Evolutionary conservation across 2,888 invertebrate genomes (phyloP).

Genomic region (Cryptocephalus moraei): DNA sequence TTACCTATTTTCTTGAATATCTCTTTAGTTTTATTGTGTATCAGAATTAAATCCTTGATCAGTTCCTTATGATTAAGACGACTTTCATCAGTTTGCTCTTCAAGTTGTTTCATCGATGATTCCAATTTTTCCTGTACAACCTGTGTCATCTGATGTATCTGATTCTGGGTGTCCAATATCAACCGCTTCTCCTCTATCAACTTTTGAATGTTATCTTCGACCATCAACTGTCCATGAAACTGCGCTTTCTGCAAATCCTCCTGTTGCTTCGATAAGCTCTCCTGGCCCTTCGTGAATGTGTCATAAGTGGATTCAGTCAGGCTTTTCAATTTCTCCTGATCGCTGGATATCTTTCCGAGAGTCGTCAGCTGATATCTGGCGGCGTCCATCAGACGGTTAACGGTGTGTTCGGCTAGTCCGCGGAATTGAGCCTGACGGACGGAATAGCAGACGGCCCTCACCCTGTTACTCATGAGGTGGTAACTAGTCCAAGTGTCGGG

Average conservation of each 20-base stretch:
- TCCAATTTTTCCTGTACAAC: constrained; percentile 47
- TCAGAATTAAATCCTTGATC: constrained; percentile 42
- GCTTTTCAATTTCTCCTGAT: constrained; percentile 28
- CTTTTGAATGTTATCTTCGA: constrained; percentile 46
- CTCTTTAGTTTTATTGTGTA: constrained; percentile 44
- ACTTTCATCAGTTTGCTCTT: constrained; percentile 40
- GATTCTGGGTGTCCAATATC: constrained; percentile 47
- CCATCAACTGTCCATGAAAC: constrained; percentile 39
- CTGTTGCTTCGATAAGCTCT: constrained; percentile 38
- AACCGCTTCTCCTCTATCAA: constrained; percentile 49
- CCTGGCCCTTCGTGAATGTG: constrained; percentile 22
- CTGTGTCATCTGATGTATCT: constrained; percentile 44
- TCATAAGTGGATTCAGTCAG: constrained; percentile 28
- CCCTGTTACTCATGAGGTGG: constrained; percentile 55
- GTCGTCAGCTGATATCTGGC: constrained; percentile 29
- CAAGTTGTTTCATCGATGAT: constrained; percentile 40
- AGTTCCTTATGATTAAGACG: constrained; percentile 45
- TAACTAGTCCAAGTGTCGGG: constrained; percentile 59
- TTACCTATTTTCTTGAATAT: constrained; percentile 48
- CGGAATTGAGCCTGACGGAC: constrained; percentile 54
- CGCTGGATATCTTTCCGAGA: constrained; percentile 26
- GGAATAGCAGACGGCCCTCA: constrained; percentile 56
- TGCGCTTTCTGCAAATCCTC: constrained; percentile 41
- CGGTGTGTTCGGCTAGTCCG: constrained; percentile 52
- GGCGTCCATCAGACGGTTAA: constrained; percentile 50